Percentiles rank a stretch among this genome's conserved stretches.
Evolutionary conservation across 2,797 vertebrate genomes (phyloP).

Genomic region (Gobio occitaniae): DNA sequence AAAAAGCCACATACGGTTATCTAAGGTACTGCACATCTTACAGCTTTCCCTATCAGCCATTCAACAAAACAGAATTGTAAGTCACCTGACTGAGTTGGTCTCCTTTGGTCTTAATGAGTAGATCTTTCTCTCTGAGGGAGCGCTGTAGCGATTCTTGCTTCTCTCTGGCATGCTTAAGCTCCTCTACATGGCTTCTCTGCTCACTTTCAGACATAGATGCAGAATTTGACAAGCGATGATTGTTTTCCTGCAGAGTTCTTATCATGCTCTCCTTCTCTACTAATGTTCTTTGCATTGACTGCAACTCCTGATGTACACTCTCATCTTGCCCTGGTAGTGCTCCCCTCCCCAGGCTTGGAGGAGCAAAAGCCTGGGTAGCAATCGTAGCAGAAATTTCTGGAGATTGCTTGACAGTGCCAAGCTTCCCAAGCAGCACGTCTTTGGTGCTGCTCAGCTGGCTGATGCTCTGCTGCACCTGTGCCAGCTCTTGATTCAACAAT

Average conservation of each 20-base stretch:
- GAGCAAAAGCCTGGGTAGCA: slow-evolving; percentile 41
- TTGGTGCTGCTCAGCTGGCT: slow-evolving; percentile 91
- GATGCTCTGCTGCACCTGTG: slow-evolving; percentile 92
- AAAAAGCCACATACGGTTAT: not conserved
- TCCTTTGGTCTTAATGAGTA: slow-evolving; percentile 94
- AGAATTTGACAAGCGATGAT: slow-evolving; percentile 87
- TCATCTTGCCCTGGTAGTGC: slow-evolving; percentile 44
- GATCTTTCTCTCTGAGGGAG: slow-evolving; percentile 92
- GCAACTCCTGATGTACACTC: slow-evolving; percentile 74
- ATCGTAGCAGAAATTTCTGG: slow-evolving; percentile 54
- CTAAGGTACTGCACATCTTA: not conserved
- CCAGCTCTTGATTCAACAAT: slow-evolving; percentile 88
- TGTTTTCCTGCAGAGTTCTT: slow-evolving; percentile 93
- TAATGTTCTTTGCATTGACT: slow-evolving; percentile 78
- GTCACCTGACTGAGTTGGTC: slow-evolving; percentile 89
- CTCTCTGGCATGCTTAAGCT: slow-evolving; percentile 80
- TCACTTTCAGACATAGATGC: slow-evolving; percentile 83
- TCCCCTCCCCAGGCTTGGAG: slow-evolving; percentile 49
- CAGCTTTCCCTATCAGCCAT: not conserved
- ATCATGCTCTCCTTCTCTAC: slow-evolving; percentile 86
- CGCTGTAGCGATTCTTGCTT: slow-evolving; percentile 86
- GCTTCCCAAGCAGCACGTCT: slow-evolving; percentile 88
- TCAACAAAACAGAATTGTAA: slow-evolving; percentile 14
- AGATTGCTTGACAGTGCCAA: slow-evolving; percentile 81
- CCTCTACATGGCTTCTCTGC: slow-evolving; percentile 81